Evolutionary conservation across 2,113 vertebrate species (phyloP), one percentile per base, ranked within the genome.

Genomic region (Pipa parva): DNA sequence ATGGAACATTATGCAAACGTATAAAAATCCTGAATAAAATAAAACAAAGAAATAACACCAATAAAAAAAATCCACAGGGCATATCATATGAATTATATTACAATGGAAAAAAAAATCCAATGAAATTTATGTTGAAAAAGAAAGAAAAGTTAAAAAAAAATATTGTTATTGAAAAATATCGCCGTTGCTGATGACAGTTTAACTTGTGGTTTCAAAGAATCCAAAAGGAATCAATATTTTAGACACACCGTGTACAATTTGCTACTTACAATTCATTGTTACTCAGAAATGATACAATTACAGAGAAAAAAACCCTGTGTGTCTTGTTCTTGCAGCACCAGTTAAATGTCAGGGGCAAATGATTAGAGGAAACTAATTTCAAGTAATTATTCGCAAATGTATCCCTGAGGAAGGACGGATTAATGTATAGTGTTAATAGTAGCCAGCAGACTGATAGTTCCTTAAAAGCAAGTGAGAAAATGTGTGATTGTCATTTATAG

Each of bases 341-440:
- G 36, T 22, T 56, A 54, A 27, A 22, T 37, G 52, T 57, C 33
- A 55, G 24, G 50, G 24, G 29, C 52, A 54, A 24, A 13, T 46
- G 52, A 39, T 33, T 48, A 65, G 27, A 7, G 3, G 51, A 54
- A 48, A 13, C 13, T 28, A 68, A 31, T 29, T 70, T 70, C 66
- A 70, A 61, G 58, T 70, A 70, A 45, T 59, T 67, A 57, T 46
- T 54, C n/a, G 45, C 48, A 60, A 42, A 70, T 42, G 48, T 45
- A 61, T 70, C 66, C 66, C 66, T 61, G 66, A 70, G 66, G 58
- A 61, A 29, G 31, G 18, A 33, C 18, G 48, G 37, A 42, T 46
- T 52, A 59, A 39, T 50, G 51, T 39, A 51, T 59, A 59, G 28
- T 45, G 45, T 51, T 66, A 57, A 57, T 46, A 33, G 18, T 66